phyloP scores from a whole-genome alignment of 2,113 vertebrate genomes.

The Crotalus horridus region DNA sequence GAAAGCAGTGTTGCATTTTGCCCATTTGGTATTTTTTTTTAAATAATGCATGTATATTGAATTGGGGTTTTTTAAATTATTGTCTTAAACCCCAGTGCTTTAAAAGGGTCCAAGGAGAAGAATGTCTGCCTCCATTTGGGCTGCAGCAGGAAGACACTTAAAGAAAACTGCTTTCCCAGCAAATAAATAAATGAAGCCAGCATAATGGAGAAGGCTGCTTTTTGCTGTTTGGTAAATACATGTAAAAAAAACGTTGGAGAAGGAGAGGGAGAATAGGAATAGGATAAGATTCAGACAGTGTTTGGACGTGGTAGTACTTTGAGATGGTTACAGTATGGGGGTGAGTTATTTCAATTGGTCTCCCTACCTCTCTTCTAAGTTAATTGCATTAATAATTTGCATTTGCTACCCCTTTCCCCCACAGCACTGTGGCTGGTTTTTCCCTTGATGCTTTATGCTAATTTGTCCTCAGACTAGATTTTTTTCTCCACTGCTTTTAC shows the following conservation, averaged over 20 bases:
- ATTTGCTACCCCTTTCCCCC: not conserved
- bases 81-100: not conserved
- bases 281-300: not conserved
- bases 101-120: not conserved
- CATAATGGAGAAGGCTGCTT: not conserved
- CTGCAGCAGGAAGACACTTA: constrained; percentile 18
- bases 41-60: not conserved
- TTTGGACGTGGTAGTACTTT: not conserved
- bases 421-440: not conserved
- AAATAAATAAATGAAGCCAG: not conserved
- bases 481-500: not conserved
- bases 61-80: not conserved
- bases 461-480: not conserved
- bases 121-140: constrained; percentile 33
- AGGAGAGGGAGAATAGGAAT: not conserved
- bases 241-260: not conserved
- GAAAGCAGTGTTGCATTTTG: not conserved
- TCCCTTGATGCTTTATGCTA: not conserved
- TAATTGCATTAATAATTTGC: constrained; percentile 5
- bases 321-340: not conserved
- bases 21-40: not conserved
- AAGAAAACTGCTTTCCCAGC: not conserved
- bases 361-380: not conserved
- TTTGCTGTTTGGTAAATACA: not conserved
- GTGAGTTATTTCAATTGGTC: not conserved